Evolutionary conservation across 2,888 invertebrate genomes (phyloP), one percentile per base, ranked within the genome.

Genomic region (Cremastobaeus sp.): DNA sequence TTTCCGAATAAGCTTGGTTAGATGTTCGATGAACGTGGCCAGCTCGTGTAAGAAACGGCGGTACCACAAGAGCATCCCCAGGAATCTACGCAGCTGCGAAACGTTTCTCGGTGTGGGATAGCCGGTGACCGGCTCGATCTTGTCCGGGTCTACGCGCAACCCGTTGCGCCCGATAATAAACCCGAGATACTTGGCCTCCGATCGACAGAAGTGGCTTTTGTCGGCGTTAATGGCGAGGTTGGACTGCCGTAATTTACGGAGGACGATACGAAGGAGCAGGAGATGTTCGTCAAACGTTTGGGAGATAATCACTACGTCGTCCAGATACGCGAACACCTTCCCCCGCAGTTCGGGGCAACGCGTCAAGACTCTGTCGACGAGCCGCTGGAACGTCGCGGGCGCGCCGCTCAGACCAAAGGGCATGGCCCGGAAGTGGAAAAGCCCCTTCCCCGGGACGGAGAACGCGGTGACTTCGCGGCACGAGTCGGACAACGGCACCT

Each of bases 391-490:
- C n/a, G n/a, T n/a, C n/a, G n/a, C n/a, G n/a, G n/a, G n/a, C n/a
- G n/a, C n/a, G n/a, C n/a, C n/a, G n/a, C n/a, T n/a, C n/a, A n/a
- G n/a, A n/a, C n/a, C n/a, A n/a, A n/a, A n/a, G n/a, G n/a, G n/a
- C n/a, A n/a, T n/a, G n/a, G n/a, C n/a, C n/a, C n/a, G n/a, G n/a
- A n/a, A n/a, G n/a, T n/a, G n/a, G n/a, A n/a, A n/a, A n/a, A n/a
- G n/a, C n/a, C n/a, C n/a, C n/a, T n/a, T n/a, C n/a, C n/a, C n/a
- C n/a, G n/a, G n/a, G n/a, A n/a, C n/a, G 15, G 57, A 62, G 12
- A 78, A 78, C 0, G 76, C 73, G 0, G 78, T 77, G 30, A 66
- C 57, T 12, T 74, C 57, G 1, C 47, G 41, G 34, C 76, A 72
- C 0, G 39, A 20, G 2, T 12, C 5, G 0, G 65, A 18, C 32